A percentile compares a stretch with the other conserved stretches of the same genome.
Conservation (phyloP, 2,888 invertebrate genomes). For the Parascotia fuliginaria region DNA sequence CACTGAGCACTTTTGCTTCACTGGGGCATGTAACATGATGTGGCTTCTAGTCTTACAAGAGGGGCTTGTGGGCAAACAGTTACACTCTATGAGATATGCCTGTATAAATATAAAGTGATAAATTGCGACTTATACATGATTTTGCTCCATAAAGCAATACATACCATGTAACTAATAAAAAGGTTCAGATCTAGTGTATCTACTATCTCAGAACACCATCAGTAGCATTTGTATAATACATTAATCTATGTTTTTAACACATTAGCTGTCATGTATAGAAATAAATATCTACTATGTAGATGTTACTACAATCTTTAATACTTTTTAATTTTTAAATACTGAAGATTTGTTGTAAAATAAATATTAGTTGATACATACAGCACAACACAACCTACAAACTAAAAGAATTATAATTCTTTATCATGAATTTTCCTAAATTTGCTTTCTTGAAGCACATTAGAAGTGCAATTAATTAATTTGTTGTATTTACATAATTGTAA, state of each 20-base stretch:
- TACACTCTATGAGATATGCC: too few relatives aligned
- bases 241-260: neutral
- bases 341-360: slow-evolving; percentile 35
- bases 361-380: slow-evolving; percentile 49
- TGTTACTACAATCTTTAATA: slow-evolving; percentile 39
- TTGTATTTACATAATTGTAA: neutral
- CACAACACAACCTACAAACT: slow-evolving; percentile 48
- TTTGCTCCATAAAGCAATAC: too few relatives aligned
- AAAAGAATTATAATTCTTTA: slow-evolving; percentile 26
- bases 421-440: slow-evolving; percentile 9
- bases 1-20: too few relatives aligned
- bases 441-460: neutral
- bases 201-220: neutral
- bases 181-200: neutral
- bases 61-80: too few relatives aligned
- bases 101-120: too few relatives aligned
- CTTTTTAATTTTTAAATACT: slow-evolving; percentile 46
- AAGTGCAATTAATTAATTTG: neutral
- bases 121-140: too few relatives aligned
- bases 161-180: neutral
- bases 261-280: slow-evolving; percentile 11
- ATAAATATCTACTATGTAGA: slow-evolving; percentile 44
- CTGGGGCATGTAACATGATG: too few relatives aligned
- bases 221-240: neutral
- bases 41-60: too few relatives aligned